phyloP scores from a whole-genome alignment of 2,888 invertebrate genomes.

The Chydorus sphaericus region DNA sequence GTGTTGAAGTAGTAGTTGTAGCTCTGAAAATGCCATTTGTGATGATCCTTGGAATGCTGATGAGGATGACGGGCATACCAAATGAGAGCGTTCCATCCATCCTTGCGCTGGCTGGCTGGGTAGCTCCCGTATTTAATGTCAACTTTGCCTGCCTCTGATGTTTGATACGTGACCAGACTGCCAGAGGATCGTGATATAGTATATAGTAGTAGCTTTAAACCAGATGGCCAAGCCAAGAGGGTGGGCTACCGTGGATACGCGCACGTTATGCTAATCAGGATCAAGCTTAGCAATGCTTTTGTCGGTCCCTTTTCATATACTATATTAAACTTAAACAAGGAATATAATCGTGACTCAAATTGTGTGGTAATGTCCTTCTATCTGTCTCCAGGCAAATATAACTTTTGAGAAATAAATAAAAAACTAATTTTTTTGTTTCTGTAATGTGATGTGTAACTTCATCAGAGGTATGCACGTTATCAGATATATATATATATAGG shows the following conservation, averaged over 20 bases:
- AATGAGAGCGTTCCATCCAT: too few species aligned
- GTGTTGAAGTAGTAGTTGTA: too few species aligned
- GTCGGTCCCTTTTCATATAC: neutral
- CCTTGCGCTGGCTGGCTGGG: too few species aligned
- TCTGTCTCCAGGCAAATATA: neutral
- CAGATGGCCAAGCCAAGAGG: neutral
- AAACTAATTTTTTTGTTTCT: too few species aligned
- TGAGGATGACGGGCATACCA: slow-evolving; percentile 2
- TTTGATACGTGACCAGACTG: neutral
- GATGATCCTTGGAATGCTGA: slow-evolving; percentile 2
- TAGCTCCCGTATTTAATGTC: slow-evolving; percentile 5
- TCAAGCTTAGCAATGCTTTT: neutral
- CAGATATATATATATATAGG: too few species aligned
- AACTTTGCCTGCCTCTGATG: neutral
- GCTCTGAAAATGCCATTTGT: too few species aligned
- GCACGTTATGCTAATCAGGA: too few species aligned
- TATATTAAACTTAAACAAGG: too few species aligned
- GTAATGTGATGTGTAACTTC: too few species aligned
- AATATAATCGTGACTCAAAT: neutral
- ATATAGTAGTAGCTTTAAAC: neutral
- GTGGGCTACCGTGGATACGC: neutral
- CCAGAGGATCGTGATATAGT: neutral
- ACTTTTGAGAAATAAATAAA: too few species aligned
- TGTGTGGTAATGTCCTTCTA: neutral
- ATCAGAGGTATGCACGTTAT: too few species aligned